Percentiles rank a stretch among this genome's conserved stretches.
phyloP scores from a whole-genome alignment of 2,113 vertebrate species.

The Leptobrachium ailaonicum region DNA sequence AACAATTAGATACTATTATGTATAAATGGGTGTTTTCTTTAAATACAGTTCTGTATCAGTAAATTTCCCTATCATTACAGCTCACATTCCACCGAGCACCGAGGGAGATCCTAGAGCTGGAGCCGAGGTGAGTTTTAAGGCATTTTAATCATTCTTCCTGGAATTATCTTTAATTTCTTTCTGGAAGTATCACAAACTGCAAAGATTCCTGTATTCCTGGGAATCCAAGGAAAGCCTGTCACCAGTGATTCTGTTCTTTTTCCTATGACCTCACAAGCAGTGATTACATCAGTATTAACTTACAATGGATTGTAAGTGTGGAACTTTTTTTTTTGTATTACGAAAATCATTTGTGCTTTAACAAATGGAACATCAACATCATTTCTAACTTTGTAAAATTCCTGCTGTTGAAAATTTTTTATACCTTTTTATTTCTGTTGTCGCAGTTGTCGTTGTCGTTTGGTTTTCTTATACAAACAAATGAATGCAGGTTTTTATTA shows the following conservation, averaged over 20 bases:
- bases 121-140: too few relatives aligned
- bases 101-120: too few relatives aligned
- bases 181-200: conserved; percentile 32
- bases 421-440: conserved; percentile 16
- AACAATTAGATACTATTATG: too few relatives aligned
- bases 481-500: conserved; percentile 16
- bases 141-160: too few relatives aligned
- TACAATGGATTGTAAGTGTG: conserved; percentile 38
- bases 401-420: conserved; percentile 34
- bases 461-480: not conserved
- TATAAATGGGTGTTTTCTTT: too few relatives aligned
- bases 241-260: conserved; percentile 19
- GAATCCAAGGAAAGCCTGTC: not conserved
- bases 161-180: not conserved
- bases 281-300: conserved; percentile 35
- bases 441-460: not conserved
- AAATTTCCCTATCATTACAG: too few relatives aligned
- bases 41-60: too few relatives aligned
- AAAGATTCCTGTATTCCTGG: conserved; percentile 1
- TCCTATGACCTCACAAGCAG: not conserved
- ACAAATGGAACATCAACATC: conserved; percentile 37
- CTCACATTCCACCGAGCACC: too few relatives aligned
- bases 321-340: conserved; percentile 45
- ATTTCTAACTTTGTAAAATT: conserved; percentile 39
- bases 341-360: conserved; percentile 41